Conservation (phyloP, 2,888 invertebrate genomes). For the Tiliacea aurago region DNA sequence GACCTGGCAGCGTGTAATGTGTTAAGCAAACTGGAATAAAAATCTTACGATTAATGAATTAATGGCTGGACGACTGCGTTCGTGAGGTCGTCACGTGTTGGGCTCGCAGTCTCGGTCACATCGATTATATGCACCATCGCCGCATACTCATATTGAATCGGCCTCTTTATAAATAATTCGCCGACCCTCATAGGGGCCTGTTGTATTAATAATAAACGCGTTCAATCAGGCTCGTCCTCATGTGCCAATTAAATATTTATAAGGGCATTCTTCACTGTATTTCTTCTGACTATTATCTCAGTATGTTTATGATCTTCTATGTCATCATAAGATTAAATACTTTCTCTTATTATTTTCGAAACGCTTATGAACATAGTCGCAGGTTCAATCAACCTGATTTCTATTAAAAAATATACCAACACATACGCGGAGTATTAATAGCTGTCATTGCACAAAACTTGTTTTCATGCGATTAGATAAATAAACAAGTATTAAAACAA, state of each 20-base stretch:
- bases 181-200: slow-evolving; percentile 81
- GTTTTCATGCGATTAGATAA: slow-evolving; percentile 62
- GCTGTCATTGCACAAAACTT: slow-evolving; percentile 49
- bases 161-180: slow-evolving; percentile 81
- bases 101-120: slow-evolving; percentile 69
- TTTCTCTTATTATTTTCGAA: slow-evolving; percentile 32
- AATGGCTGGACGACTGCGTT: slow-evolving; percentile 10
- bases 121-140: slow-evolving; percentile 80
- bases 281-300: slow-evolving; percentile 49
- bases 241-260: slow-evolving; percentile 83
- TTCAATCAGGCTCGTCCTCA: slow-evolving; percentile 81
- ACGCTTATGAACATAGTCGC: not conserved
- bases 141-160: slow-evolving; percentile 79
- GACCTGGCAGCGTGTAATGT: not conserved
- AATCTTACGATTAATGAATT: slow-evolving; percentile 16
- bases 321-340: slow-evolving; percentile 31
- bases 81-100: slow-evolving; percentile 35
- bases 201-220: slow-evolving; percentile 83
- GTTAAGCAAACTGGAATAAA: slow-evolving; percentile 18
- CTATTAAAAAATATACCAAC: slow-evolving; percentile 19
- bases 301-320: slow-evolving; percentile 59
- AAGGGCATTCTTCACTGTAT: slow-evolving; percentile 51
- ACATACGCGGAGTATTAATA: slow-evolving; percentile 45
- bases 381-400: slow-evolving; percentile 22
- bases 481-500: slow-evolving; percentile 74